Percentiles rank a stretch among this genome's conserved stretches.
Conservation (phyloP, 1,140 invertebrate genomes). For the Calephelis nemesis region DNA sequence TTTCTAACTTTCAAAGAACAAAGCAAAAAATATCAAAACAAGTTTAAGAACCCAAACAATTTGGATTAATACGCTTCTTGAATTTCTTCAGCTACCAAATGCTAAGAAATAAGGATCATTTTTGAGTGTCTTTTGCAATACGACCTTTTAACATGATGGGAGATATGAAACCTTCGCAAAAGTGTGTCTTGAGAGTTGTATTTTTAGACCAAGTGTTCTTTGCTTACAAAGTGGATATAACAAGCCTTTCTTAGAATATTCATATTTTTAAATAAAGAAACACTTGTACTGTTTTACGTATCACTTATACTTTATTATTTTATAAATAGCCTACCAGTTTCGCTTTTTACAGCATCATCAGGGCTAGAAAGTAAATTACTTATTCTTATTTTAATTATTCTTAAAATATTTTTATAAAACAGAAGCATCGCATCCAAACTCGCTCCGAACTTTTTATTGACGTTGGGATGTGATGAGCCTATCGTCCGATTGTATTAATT, state of each 20-base stretch:
- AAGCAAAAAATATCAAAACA: background rate
- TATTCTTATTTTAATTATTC: too few relatives aligned
- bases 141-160: background rate
- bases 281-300: too few relatives aligned
- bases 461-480: too few relatives aligned
- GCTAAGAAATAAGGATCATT: background rate
- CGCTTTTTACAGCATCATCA: too few relatives aligned
- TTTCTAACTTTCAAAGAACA: too few relatives aligned
- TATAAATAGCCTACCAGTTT: too few relatives aligned
- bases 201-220: constrained; percentile 40
- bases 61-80: background rate
- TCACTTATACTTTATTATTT: too few relatives aligned
- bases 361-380: too few relatives aligned
- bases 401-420: background rate
- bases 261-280: too few relatives aligned
- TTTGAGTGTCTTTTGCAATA: background rate
- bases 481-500: too few relatives aligned
- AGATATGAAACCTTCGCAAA: constrained; percentile 14
- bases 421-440: background rate
- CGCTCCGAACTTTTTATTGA: background rate
- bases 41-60: constrained; percentile 3
- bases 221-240: constrained; percentile 5
- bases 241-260: constrained; percentile 3
- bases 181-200: constrained; percentile 28
- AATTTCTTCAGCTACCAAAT: background rate